Base-by-base conservation (phyloP, 2,113 vertebrate species). In the Sapajus apella region DNA sequence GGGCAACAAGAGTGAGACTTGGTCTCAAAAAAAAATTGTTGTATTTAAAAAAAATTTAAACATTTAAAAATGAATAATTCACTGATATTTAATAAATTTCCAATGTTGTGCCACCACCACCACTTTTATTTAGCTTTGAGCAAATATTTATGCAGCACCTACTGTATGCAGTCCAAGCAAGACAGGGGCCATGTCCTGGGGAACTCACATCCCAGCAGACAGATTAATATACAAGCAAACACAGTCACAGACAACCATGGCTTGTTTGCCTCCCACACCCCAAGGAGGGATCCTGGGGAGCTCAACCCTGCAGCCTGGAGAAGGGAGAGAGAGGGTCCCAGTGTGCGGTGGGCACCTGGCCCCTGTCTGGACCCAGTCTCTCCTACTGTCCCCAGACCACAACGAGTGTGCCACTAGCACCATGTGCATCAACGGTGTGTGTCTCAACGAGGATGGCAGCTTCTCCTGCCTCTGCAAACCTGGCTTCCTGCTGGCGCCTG, bases 401-500 rank as follows among this genome's bases (percentile, higher is more conserved):
- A 99, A 99, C 0, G 99, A 99, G 91, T 99, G 99, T 47, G 99
- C 99, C 84, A 99, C 99, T 0, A 99, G 99, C 98, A 99, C 99
- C 98, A 99, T 99, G 99, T 99, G 99, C 90, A 98, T 99, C 50
- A 99, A 99, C 0, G 99, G 99, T 72, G 99, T 99, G 99, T 99
- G 99, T n/a, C 99, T 99, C 97, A 99, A 99, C 0, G 99, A 99
- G 86, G 99, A 99, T 0, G 99, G 99, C 56, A 99, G 99, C 98
- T 99, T 99, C 98, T 99, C 99, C 58, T 99, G 99, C 70, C 99
- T 99, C 98, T 99, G 99, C 98, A 99, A 99, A 50, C 99, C 99
- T 0, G 99, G 99, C 18, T 99, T 99, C 30, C 98, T 99, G 5
- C 98, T 99, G 95, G 99, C 99, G 0, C 98, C 99, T 4, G 99